Evolutionary conservation across 2,888 invertebrate species (phyloP).

Genomic region (Polietes domitor): DNA sequence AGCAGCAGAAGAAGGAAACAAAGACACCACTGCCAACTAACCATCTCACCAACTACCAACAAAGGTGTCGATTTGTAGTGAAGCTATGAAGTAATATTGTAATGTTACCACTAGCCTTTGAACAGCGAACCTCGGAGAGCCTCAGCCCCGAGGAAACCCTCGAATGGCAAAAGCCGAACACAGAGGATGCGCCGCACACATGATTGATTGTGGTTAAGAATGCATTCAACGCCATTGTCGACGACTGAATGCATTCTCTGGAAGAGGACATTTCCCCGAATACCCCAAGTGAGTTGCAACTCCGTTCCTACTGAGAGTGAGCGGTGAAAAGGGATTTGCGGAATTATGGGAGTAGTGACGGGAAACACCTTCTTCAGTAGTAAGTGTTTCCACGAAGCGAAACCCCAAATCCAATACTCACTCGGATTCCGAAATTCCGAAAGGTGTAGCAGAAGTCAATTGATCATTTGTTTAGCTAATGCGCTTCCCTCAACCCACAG

Average conservation of each 20-base stretch:
- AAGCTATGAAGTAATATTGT: slow-evolving; percentile 29
- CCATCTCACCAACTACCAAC: slow-evolving; percentile 43
- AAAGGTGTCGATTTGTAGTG: slow-evolving; percentile 61
- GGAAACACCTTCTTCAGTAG: slow-evolving; percentile 58
- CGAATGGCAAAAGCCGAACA: slow-evolving; percentile 6
- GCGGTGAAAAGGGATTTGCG: slow-evolving; percentile 24
- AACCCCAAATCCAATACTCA: neutral
- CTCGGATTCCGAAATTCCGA: neutral
- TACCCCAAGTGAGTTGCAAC: slow-evolving; percentile 24
- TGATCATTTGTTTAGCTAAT: slow-evolving; percentile 51
- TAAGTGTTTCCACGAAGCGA: slow-evolving; percentile 3
- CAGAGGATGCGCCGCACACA: slow-evolving; percentile 44
- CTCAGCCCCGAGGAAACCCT: slow-evolving; percentile 25
- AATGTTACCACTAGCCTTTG: slow-evolving; percentile 11
- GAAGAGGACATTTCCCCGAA: slow-evolving; percentile 46
- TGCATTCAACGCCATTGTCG: slow-evolving; percentile 46
- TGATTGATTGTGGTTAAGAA: slow-evolving; percentile 64
- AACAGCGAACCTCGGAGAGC: neutral
- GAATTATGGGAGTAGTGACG: slow-evolving; percentile 43
- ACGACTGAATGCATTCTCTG: slow-evolving; percentile 35
- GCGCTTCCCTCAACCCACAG: neutral
- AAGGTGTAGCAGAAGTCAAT: slow-evolving; percentile 58
- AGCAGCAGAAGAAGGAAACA: neutral
- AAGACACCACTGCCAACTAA: slow-evolving; percentile 19
- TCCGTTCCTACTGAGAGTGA: neutral